phyloP scores from a whole-genome alignment of 2,113 vertebrate species.

The Sceloporus tristichus region DNA sequence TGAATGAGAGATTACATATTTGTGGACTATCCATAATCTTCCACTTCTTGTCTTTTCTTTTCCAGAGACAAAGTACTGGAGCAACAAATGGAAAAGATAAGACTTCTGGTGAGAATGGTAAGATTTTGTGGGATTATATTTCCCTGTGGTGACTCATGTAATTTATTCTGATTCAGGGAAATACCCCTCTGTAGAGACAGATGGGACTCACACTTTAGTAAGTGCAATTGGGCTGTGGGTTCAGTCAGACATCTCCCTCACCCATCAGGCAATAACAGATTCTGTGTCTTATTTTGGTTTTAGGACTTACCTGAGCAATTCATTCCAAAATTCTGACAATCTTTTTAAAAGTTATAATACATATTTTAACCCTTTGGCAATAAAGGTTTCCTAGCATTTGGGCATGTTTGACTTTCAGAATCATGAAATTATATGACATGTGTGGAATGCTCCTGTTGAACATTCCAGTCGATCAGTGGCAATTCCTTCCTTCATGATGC shows the following conservation, averaged over 20 bases:
- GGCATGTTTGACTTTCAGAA: neutral
- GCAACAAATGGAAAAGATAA: constrained; percentile 91
- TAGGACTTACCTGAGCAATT: neutral
- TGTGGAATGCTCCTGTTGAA: neutral
- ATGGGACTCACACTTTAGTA: neutral
- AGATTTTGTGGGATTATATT: constrained; percentile 47
- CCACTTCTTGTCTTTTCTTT: constrained; percentile 16
- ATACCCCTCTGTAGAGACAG: neutral
- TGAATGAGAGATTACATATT: neutral
- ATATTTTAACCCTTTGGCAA: neutral
- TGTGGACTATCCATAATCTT: neutral
- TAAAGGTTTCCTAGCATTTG: neutral
- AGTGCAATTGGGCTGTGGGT: neutral
- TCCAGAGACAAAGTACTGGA: constrained; percentile 91
- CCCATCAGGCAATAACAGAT: neutral
- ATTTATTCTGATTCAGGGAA: neutral
- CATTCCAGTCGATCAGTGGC: neutral
- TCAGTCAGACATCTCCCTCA: neutral
- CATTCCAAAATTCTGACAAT: neutral
- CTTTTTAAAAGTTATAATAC: neutral
- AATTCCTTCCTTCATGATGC: neutral
- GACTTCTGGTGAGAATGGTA: constrained; percentile 90
- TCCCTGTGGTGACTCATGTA: neutral
- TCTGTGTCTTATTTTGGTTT: neutral
- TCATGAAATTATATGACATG: neutral